Conservation (phyloP, 1,140 invertebrate genomes). For the Nebria ingens region DNA sequence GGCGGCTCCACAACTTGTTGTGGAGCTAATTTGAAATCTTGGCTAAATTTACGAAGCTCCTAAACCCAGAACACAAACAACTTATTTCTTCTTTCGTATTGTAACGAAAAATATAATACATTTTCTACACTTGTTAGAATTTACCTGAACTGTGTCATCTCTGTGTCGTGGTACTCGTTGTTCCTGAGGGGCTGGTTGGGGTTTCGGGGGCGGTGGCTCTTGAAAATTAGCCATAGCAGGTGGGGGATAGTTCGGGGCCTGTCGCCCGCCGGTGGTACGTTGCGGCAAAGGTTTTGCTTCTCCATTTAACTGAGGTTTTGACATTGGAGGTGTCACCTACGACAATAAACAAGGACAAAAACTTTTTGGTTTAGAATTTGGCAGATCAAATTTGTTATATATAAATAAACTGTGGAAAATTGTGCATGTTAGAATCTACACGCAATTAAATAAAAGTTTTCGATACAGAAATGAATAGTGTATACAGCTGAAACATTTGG, state of each 20-base stretch:
- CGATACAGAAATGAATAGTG: no score
- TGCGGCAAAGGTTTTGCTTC: not conserved
- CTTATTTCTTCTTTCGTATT: constrained; percentile 8
- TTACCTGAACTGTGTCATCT: constrained; percentile 21
- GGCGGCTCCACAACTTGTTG: constrained; percentile 13
- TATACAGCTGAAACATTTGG: no score
- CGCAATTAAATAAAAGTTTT: no score
- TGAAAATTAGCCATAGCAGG: not conserved
- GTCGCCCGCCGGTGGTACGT: constrained; percentile 9
- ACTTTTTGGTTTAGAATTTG: no score
- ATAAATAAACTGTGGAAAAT: no score
- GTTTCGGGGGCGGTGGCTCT: constrained; percentile 23
- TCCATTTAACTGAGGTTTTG: not conserved
- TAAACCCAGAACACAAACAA: constrained; percentile 17
- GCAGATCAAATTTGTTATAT: no score
- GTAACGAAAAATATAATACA: not conserved
- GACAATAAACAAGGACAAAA: no score
- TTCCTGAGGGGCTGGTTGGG: constrained; percentile 25
- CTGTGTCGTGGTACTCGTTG: constrained; percentile 33
- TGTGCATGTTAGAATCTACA: no score
- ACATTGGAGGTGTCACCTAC: not conserved
- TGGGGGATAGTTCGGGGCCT: constrained; percentile 3
- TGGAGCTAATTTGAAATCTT: constrained; percentile 40
- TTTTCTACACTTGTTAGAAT: no score
- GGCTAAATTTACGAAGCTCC: constrained; percentile 41